phyloP scores from a whole-genome alignment of 2,888 invertebrate species.

The Macrosiphum euphorbiae region DNA sequence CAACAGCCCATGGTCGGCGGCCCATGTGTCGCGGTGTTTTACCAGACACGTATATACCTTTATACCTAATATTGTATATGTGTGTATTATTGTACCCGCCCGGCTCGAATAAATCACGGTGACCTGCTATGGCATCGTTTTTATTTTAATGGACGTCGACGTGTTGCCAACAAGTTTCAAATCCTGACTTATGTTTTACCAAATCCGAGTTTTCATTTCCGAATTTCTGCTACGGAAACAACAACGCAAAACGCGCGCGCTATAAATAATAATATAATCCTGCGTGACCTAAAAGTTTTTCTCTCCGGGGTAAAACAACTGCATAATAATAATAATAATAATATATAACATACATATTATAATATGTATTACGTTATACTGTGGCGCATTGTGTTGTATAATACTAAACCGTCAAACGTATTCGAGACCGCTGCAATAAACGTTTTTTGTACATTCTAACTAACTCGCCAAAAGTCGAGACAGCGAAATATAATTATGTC shows the following conservation, averaged over 20 bases:
- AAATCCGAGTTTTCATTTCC: slow-evolving; percentile 57
- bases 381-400: not conserved
- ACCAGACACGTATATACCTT: no score
- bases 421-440: not conserved
- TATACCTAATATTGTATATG: not conserved
- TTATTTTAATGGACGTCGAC: slow-evolving; percentile 45
- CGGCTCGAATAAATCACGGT: slow-evolving; percentile 31
- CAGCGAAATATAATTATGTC: not conserved
- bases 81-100: not conserved
- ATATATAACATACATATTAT: not conserved
- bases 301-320: slow-evolving; percentile 37
- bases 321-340: not conserved
- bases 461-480: not conserved
- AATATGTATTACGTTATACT: no score
- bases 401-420: not conserved
- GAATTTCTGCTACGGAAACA: slow-evolving; percentile 55
- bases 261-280: slow-evolving; percentile 60
- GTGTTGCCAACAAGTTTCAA: slow-evolving; percentile 50
- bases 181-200: slow-evolving; percentile 60
- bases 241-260: slow-evolving; percentile 36
- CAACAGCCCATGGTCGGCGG: not conserved
- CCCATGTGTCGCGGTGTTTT: no score
- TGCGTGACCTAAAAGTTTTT: slow-evolving; percentile 54
- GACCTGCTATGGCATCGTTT: slow-evolving; percentile 14
- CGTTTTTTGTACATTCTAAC: not conserved